A percentile compares a stretch with the other conserved stretches of the same genome.
Evolutionary conservation across 2,888 invertebrate species (phyloP).

Genomic region (Eledona agricola): DNA sequence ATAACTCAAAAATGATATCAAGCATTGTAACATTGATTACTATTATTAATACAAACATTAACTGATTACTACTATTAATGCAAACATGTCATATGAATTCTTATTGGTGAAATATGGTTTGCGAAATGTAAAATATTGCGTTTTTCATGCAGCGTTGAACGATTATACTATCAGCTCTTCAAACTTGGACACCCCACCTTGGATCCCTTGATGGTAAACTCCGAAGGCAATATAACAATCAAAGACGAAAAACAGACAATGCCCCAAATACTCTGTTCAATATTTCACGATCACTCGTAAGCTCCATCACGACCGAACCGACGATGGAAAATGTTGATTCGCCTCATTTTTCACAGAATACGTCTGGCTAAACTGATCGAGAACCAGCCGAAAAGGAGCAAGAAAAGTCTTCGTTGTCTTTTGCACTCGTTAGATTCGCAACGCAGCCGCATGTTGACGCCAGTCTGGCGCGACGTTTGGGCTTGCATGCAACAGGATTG

Average conservation of each 20-base stretch:
- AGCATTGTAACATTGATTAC: too few relatives aligned
- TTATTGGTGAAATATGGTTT: neutral
- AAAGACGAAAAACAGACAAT: slow-evolving; percentile 81
- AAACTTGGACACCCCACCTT: slow-evolving; percentile 86
- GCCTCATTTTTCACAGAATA: slow-evolving; percentile 64
- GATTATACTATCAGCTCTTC: slow-evolving; percentile 85
- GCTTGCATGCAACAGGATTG: slow-evolving; percentile 83
- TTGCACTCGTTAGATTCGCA: slow-evolving; percentile 91
- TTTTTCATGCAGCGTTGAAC: slow-evolving; percentile 77
- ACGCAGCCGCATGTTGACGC: slow-evolving; percentile 74
- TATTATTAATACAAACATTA: too few relatives aligned
- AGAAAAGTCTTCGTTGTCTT: slow-evolving; percentile 88
- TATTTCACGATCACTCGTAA: slow-evolving; percentile 90
- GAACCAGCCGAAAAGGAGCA: slow-evolving; percentile 82
- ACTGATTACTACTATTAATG: slow-evolving; percentile 11
- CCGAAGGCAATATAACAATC: slow-evolving; percentile 80
- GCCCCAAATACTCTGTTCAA: slow-evolving; percentile 82
- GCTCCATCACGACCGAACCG: slow-evolving; percentile 35
- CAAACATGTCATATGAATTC: too few relatives aligned
- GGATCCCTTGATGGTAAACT: slow-evolving; percentile 83
- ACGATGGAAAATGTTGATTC: slow-evolving; percentile 10
- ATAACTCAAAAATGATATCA: too few relatives aligned
- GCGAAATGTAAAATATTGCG: neutral
- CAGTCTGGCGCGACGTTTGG: slow-evolving; percentile 86
- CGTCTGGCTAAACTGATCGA: slow-evolving; percentile 81